Base-by-base conservation (phyloP, 1,140 invertebrate species). In the Macrotrachela quadricornifera region DNA sequence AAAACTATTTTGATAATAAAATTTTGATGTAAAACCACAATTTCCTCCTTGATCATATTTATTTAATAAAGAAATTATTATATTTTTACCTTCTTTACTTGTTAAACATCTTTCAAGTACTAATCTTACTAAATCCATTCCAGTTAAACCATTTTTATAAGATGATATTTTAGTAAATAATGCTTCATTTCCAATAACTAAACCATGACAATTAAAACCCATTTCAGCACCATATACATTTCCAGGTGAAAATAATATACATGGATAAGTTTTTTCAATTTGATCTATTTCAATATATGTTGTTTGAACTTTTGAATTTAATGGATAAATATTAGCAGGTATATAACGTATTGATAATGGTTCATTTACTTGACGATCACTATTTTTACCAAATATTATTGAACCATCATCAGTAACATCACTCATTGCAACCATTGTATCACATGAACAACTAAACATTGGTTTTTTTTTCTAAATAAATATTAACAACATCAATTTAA, bases 181-280 rank as follows among this genome's bases (percentile, higher is more conserved):
- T 10, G 80, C 77, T 63, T 80, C 78, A 67, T 81, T 81, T 17
- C 80, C 80, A 55, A 81, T 77, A 36, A 73, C 77, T 16, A 83
- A 77, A 43, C 77, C 77, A 57, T 76, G 73, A 55, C 80, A 76
- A 68, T 82, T 83, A 12, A 79, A 76, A 13, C 81, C 81, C 79
- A 82, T 82, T 68, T 82, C 81, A 1, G 79, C 79, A 16, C 80
- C 81, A 80, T 80, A 82, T 76, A 80, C 79, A 80, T 80, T 82
- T 8, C 74, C 71, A 15, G 80, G 79, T 61, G 81, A 81, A 58
- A 79, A 81, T 38, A 82, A 63, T 56, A 83, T 77, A 0, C 80
- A 75, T 30, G 74, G 76, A 63, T 78, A 68, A 1, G 78, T 77
- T 49, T 74, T 66, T 1, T 64, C 58, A 1, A 68, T 64, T 60